Conservation (phyloP, 2,113 vertebrate genomes). For the Coreoperca whiteheadi region DNA sequence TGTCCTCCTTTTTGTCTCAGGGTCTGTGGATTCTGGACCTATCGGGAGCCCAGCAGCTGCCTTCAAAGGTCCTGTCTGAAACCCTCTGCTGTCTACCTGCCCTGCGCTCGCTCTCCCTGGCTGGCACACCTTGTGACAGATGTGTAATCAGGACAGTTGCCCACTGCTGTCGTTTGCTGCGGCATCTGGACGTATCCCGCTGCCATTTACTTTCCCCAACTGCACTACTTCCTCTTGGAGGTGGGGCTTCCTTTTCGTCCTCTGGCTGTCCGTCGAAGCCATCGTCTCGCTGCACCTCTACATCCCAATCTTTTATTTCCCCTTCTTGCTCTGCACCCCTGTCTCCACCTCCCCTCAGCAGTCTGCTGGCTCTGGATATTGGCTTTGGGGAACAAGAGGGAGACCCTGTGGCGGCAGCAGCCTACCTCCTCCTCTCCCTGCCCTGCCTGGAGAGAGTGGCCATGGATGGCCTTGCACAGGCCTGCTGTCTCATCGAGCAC, state of each 20-base stretch:
- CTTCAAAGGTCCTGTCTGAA: slow-evolving; percentile 71
- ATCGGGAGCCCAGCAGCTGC: slow-evolving; percentile 75
- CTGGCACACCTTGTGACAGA: slow-evolving; percentile 74
- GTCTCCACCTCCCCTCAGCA: slow-evolving; percentile 63
- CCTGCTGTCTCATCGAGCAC: slow-evolving; percentile 72
- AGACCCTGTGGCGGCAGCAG: slow-evolving; percentile 63
- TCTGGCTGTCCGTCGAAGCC: slow-evolving; percentile 13
- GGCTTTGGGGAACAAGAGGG: slow-evolving; percentile 75
- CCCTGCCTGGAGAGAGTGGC: slow-evolving; percentile 75
- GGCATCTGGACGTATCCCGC: slow-evolving; percentile 79
- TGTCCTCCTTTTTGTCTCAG: slow-evolving; percentile 53
- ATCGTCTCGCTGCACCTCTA: background rate
- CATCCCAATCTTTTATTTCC: slow-evolving; percentile 5
- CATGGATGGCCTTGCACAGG: slow-evolving; percentile 75
- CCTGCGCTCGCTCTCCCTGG: slow-evolving; percentile 78
- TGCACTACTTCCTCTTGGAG: slow-evolving; percentile 73
- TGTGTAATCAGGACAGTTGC: slow-evolving; percentile 63
- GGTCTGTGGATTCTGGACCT: slow-evolving; percentile 78
- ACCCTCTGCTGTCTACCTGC: slow-evolving; percentile 67
- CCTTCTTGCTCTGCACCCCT: slow-evolving; percentile 20
- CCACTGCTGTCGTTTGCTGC: slow-evolving; percentile 64
- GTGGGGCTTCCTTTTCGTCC: slow-evolving; percentile 8
- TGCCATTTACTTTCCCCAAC: slow-evolving; percentile 77
- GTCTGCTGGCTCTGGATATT: slow-evolving; percentile 80
- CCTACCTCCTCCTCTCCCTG: slow-evolving; percentile 80